Base-by-base conservation (phyloP, 2,888 invertebrate genomes). In the Spatulosminthurus flaviceps region DNA sequence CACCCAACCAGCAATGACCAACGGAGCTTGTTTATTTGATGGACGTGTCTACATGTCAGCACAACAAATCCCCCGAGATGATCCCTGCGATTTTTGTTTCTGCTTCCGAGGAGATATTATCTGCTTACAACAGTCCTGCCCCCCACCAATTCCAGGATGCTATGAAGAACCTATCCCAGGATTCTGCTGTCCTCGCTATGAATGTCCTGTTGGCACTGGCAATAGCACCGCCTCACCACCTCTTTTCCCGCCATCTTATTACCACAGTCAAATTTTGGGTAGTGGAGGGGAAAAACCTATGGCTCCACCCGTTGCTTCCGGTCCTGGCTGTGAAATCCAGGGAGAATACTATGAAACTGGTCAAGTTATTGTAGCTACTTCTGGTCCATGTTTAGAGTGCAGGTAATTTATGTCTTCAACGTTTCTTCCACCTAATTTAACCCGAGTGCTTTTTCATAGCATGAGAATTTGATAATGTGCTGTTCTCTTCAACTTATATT, bases 61-160 rank as follows among this genome's bases (percentile, higher is more conserved):
- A 0, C 96, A 96, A 89, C 96, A 97, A 89, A 96, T 97, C 86
- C 96, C 96, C 61, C 90, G 96, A 85, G 95, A 95, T 86, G 95
- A 97, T 89, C 95, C 96, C 28, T 97, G 96, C 88, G 96, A 96
- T 87, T 97, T 96, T 90, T 97, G 96, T 89, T 96, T 97, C 92
- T 97, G 96, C 90, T 97, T 96, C 90, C 92, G 96, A 88, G 95
- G 96, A 87, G 96, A 96, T 87, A 96, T 97, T 86, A 96, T 97
- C 86, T 97, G 96, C 86, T 90, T 96, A 83, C 96, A 96, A 88
- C 96, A 97, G 88, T 95, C 95, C 86, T 97, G 96, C 89, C 96
- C 96, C 76, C 96, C 96, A 73, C 96, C 96, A 61, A 96, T 96
- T 86, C 92, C 93, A 73, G 94, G 94, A 79, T 97, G 96, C 86